Base-by-base conservation (phyloP, 2,797 vertebrate genomes). In the Mionectes olivaceus region DNA sequence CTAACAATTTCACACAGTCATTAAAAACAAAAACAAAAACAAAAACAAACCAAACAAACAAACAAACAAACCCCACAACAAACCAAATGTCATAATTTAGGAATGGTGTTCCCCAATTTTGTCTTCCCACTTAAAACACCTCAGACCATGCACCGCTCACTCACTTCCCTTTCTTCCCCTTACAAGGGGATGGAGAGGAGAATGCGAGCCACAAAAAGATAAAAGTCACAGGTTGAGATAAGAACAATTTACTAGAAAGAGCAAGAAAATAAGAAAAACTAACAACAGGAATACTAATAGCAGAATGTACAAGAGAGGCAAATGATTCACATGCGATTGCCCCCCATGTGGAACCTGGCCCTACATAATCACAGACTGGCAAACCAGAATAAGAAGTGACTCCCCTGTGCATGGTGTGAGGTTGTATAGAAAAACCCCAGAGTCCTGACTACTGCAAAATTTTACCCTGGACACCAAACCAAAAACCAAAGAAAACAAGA, bases 231-330 rank as follows among this genome's bases (percentile, higher is more conserved):
- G 50, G 11, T 30, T 37, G 28, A 69, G 49, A 43, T 23, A 55
- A 55, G 19, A 55, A 5, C 4, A 43, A 28, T 41, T n/a, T 37
- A 63, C 23, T 18, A 9, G 28, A 33, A 76, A 14, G 19, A 49
- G 43, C 9, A 63, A 83, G n/a, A n/a, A 37, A 63, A 25, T 30
- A 30, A 56, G 3, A 56, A 56, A 61, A 63, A 5, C 0, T 0
- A 35, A 61, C 27, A 76, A 8, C 18, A 63, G 5, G 11, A 55
- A n/a, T 22, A 56, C 9, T 18, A n/a, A n/a, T 4, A 61, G 13
- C 16, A 39, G 19, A 15, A 5, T 19, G 17, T 30, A 19, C 28
- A 30, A 25, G 23, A 37, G 13, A 43, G 9, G 15, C 0, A 0
- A 63, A 25, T 8, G 2, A 47, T 63, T 49, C 27, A 28, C 16